These are phyloP conservation scores for Bryconaethiops microstoma DNA, from an alignment of 2,797 vertebrate species.

Conservation along the genomic window DNA sequence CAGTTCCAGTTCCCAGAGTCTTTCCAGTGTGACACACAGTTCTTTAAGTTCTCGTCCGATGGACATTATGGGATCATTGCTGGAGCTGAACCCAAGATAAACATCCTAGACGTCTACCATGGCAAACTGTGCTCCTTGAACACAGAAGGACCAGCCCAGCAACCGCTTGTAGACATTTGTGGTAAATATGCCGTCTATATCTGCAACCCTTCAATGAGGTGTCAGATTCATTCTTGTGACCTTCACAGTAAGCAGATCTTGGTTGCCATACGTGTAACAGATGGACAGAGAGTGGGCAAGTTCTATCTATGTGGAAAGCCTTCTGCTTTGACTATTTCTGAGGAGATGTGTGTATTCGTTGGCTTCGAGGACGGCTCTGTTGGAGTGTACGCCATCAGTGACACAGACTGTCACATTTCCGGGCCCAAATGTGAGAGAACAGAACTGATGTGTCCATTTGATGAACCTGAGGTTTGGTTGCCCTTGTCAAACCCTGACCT, in stretches of 20 bases:
- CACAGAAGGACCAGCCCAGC: slow-evolving; percentile 64
- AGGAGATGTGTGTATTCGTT: slow-evolving; percentile 70
- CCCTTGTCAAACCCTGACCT: slow-evolving; percentile 65
- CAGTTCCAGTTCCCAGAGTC: slow-evolving; percentile 74
- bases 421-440: slow-evolving; percentile 27
- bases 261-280: slow-evolving; percentile 66
- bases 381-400: slow-evolving; percentile 73
- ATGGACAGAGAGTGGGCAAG: slow-evolving; percentile 71
- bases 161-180: slow-evolving; percentile 66
- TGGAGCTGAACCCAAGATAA: slow-evolving; percentile 60
- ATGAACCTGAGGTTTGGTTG: slow-evolving; percentile 60
- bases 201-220: slow-evolving; percentile 42
- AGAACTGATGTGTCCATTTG: slow-evolving; percentile 60
- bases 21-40: slow-evolving; percentile 62
- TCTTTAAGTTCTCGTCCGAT: slow-evolving; percentile 73
- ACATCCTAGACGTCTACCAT: slow-evolving; percentile 71
- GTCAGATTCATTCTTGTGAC: slow-evolving; percentile 59
- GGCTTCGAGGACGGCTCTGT: slow-evolving; percentile 81
- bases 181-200: slow-evolving; percentile 71
- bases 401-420: slow-evolving; percentile 40
- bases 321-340: slow-evolving; percentile 60
- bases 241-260: slow-evolving; percentile 68
- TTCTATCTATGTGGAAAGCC: slow-evolving; percentile 70
- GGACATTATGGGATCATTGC: slow-evolving; percentile 74
- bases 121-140: slow-evolving; percentile 70